A percentile compares a stretch with the other conserved stretches of the same genome.
phyloP scores from a whole-genome alignment of 2,888 invertebrate species.

The Lasioglossum calceatum region DNA sequence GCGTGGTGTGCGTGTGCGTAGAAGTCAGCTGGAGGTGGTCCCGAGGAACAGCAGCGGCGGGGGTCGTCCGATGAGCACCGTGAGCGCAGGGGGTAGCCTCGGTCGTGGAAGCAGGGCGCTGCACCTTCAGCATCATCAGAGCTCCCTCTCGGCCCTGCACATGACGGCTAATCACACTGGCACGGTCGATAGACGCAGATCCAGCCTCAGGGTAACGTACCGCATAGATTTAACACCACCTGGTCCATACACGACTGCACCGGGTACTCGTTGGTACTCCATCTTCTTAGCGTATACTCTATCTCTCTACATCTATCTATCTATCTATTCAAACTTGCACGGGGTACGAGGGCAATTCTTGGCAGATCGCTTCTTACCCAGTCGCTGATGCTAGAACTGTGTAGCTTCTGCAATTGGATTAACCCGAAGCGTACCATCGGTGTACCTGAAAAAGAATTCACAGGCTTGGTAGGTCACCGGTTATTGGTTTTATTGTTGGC shows the following conservation, averaged over 20 bases:
- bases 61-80: conserved; percentile 81
- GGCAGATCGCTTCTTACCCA: conserved; percentile 26
- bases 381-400: neutral
- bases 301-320: neutral
- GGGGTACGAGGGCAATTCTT: conserved; percentile 19
- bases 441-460: neutral
- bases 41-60: conserved; percentile 80
- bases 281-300: conserved; percentile 25
- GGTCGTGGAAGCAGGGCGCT: conserved; percentile 80
- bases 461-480: neutral
- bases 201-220: conserved; percentile 85
- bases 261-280: conserved; percentile 58
- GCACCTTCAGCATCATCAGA: conserved; percentile 82
- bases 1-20: conserved; percentile 82
- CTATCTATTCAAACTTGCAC: conserved; percentile 34
- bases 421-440: neutral
- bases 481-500: neutral
- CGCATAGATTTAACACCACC: conserved; percentile 66
- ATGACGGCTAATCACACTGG: conserved; percentile 80
- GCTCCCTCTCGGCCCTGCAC: conserved; percentile 80
- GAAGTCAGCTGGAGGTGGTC: conserved; percentile 84
- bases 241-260: conserved; percentile 54
- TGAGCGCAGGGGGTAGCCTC: conserved; percentile 81
- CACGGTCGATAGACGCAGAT: conserved; percentile 83
- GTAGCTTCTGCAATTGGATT: neutral